Base-by-base conservation (phyloP, 2,797 vertebrate species). In the Myotis vivesi region DNA sequence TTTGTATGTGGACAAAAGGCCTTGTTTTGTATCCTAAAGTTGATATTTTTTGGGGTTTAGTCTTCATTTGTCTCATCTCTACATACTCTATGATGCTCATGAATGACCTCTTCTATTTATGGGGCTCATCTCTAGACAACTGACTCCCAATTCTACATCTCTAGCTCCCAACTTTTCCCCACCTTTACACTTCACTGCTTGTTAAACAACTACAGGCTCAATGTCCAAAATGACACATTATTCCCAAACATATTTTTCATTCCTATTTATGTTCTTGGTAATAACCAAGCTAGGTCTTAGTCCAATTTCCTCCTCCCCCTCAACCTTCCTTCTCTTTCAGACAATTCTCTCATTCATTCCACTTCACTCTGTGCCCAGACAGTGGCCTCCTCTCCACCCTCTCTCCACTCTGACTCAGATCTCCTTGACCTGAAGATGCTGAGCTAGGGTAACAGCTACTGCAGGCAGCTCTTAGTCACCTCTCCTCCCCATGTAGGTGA, bases 21-120 rank as follows among this genome's bases (percentile, higher is more conserved):
- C 5, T 76, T 68, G 25, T 71, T 89, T 22, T 69, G 13, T 30
- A 25, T 30, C 8, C 11, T 46, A 25, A 80, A 38, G 84, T 20
- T 46, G 51, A 73, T 30, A 25, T 44, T 6, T 59, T 73, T n/a
- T 41, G 77, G 12, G 20, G 13, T 19, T 84, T 46, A 25, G 33
- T 46, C 11, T 44, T 71, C 53, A 33, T 53, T 64, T 80, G 46
- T 92, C 22, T 82, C 36, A 13, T 68, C 11, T 76, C 16, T 53
- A 19, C 3, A 72, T 41, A 62, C 11, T 89, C 46, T 41, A 33
- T 11, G 49, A 68, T 55, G 51, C 62, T 86, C 4, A 2, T 23
- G 3, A 1, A 51, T 0, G 8, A 72, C 8, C 10, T 57, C 20
- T 13, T 19, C 4, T 41, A 30, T 30, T 28, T 38, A 1, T 4